Percentiles rank a stretch among this genome's conserved stretches.
Conservation (phyloP, 2,113 vertebrate genomes). For the Marmota monax region DNA sequence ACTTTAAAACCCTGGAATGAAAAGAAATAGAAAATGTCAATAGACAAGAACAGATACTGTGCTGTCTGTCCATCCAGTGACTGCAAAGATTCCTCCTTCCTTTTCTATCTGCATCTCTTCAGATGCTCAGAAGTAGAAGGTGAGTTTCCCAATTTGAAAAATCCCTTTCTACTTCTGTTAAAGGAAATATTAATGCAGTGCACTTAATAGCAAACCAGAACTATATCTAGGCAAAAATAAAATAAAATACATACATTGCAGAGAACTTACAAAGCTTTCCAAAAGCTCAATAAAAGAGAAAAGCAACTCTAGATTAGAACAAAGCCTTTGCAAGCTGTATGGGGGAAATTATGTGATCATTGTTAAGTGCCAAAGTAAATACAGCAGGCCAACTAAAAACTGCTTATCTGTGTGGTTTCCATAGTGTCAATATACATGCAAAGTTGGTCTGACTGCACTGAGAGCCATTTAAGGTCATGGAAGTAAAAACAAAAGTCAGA, state of each 20-base stretch:
- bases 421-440: not conserved
- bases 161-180: not conserved
- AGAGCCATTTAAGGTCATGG: slow-evolving; percentile 56
- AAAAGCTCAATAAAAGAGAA: slow-evolving; percentile 19
- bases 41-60: fast-evolving
- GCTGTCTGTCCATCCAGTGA: not conserved
- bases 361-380: slow-evolving; percentile 58
- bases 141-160: not conserved
- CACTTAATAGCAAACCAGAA: not conserved
- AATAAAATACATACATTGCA: not conserved
- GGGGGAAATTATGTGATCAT: not conserved
- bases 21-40: not conserved
- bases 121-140: not conserved
- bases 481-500: slow-evolving; percentile 63
- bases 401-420: slow-evolving; percentile 67
- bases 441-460: not conserved
- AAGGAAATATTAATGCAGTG: not conserved
- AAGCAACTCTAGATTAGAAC: not conserved
- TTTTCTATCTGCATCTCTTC: not conserved
- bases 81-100: not conserved
- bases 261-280: not conserved
- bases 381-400: not conserved
- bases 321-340: slow-evolving; percentile 21
- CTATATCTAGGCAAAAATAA: not conserved
- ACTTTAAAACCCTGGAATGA: not conserved